Evolutionary conservation across 2,113 vertebrate species (phyloP), one percentile per base, ranked within the genome.

Genomic region (Caloenas nicobarica): DNA sequence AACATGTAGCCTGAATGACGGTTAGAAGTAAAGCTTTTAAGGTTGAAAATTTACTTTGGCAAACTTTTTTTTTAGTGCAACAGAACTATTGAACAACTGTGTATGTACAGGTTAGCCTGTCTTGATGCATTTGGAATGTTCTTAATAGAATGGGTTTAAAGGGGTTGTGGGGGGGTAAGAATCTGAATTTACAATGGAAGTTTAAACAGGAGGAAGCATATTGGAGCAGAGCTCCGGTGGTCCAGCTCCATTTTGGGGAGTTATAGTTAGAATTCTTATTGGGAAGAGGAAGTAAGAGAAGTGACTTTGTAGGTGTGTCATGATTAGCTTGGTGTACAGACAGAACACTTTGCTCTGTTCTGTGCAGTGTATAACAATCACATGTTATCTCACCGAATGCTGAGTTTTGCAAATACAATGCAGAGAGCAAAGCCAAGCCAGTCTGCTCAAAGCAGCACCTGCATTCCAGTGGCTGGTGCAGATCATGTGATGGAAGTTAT

Each of bases 401-500:
- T 61, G 73, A 83, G 17, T 40, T 94, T 92, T 79, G 76, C 73
- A 95, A 96, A 91, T n/a, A 69, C 71, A 48, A 5, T 60, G 65
- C 54, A 34, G 68, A 72, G 81, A 93, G 85, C n/a, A 29, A 86
- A 93, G 95, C 71, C 85, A 79, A 77, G 68, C 56, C 76, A 91
- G 89, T 60, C 81, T 65, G 79, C 81, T 79, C 46, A 94, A 86
- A 57, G 68, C 86, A 66, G 96, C 70, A 94, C 93, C 90, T 82
- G 89, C 83, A 66, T 95, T 96, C 85, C 92, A 91, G 88, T 87
- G 86, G 85, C 93, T 94, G 9, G 44, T 85, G 91, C 88, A 90
- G 73, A 66, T 91, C 91, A 95, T 76, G 81, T 93, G 94, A 95
- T 96, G 81, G 94, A 94, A 94, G 89, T 94, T 96, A 91, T 83